Evolutionary conservation across 2,888 invertebrate genomes (phyloP).

Genomic region (Eugnorisma glareosa): DNA sequence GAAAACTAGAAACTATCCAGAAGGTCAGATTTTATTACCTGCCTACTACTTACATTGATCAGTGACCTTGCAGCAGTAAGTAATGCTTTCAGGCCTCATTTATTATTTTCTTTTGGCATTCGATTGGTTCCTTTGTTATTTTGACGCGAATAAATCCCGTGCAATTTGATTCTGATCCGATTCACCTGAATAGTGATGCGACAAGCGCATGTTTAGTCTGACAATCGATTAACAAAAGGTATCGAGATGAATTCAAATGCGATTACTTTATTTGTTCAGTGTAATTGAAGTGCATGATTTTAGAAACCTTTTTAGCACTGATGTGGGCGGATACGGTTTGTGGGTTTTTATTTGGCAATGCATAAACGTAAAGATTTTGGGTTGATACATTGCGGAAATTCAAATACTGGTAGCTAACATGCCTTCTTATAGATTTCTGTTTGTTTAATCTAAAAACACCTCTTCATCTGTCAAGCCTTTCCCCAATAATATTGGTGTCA

Average conservation of each 20-base stretch:
- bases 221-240: constrained; percentile 44
- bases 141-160: constrained; percentile 32
- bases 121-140: constrained; percentile 52
- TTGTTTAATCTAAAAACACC: no score
- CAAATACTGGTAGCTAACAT: background rate
- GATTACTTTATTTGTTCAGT: constrained; percentile 37
- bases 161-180: constrained; percentile 45
- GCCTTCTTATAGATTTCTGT: no score
- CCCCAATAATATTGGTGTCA: no score
- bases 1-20: constrained; percentile 14
- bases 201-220: constrained; percentile 26
- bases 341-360: background rate
- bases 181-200: constrained; percentile 57
- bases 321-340: background rate
- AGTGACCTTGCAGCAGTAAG: constrained; percentile 53
- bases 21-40: constrained; percentile 20
- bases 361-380: background rate
- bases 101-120: constrained; percentile 53
- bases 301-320: constrained; percentile 20
- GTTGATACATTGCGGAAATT: background rate
- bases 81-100: constrained; percentile 55
- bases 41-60: constrained; percentile 39
- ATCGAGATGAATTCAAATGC: constrained; percentile 37
- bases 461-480: no score
- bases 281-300: constrained; percentile 20